These are phyloP conservation scores for Cairina moschata DNA, from an alignment of 2,113 vertebrate genomes.

Conservation along the genomic window DNA sequence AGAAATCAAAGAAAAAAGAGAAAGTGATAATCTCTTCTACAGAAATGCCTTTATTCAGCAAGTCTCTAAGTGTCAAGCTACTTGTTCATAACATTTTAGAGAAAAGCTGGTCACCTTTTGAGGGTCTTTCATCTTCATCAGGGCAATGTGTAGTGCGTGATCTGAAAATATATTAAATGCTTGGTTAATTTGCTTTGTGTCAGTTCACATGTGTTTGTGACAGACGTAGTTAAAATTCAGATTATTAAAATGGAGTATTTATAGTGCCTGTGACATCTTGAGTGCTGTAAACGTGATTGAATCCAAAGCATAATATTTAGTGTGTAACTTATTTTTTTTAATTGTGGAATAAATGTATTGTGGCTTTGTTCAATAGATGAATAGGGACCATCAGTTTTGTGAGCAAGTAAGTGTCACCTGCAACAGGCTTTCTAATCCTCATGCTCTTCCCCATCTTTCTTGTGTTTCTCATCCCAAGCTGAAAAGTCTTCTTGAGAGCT, in stretches of 20 bases:
- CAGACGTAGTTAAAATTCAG: background rate
- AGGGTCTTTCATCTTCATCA: background rate
- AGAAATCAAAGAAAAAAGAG: background rate
- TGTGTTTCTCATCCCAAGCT: background rate
- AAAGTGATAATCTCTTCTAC: background rate
- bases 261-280: background rate
- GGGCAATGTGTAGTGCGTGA: fast-evolving
- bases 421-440: background rate
- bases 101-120: background rate
- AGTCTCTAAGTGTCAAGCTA: background rate
- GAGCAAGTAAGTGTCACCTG: background rate
- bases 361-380: background rate
- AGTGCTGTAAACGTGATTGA: background rate
- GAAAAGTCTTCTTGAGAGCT: background rate
- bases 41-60: background rate
- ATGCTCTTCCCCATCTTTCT: background rate
- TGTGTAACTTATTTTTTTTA: background rate
- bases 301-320: background rate
- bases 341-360: background rate
- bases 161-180: fast-evolving
- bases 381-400: background rate
- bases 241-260: background rate
- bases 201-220: background rate
- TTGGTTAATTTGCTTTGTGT: background rate
- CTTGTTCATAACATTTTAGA: background rate